phyloP scores from a whole-genome alignment of 2,888 invertebrate genomes.

The Sminthurides aquaticus region DNA sequence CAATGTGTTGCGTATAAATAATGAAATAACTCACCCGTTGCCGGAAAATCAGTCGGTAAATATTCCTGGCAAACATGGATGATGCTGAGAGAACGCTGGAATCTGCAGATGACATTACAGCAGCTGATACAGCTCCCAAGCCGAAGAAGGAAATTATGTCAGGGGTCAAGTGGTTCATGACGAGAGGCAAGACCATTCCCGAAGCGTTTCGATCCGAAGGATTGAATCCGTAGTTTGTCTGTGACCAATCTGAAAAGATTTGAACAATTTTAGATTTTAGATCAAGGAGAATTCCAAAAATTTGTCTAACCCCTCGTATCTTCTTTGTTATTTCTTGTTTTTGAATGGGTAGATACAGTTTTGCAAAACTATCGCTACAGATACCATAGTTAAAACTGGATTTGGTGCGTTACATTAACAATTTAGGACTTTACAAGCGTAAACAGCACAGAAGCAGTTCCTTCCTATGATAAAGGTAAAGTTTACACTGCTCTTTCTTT shows the following conservation, averaged over 20 bases:
- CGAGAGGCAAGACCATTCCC: conserved; percentile 59
- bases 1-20: no score
- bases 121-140: conserved; percentile 64
- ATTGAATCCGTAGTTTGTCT: conserved; percentile 46
- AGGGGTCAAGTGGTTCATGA: conserved; percentile 54
- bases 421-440: no score
- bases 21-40: conserved; percentile 55
- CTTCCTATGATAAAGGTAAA: no score
- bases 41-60: conserved; percentile 60
- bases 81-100: conserved; percentile 63
- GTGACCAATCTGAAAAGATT: conserved; percentile 48
- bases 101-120: conserved; percentile 70
- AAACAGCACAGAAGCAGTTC: no score
- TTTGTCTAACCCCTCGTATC: not conserved
- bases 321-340: not conserved
- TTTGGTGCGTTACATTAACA: no score
- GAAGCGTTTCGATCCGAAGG: conserved; percentile 48
- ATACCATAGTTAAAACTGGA: no score
- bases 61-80: conserved; percentile 65
- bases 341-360: no score
- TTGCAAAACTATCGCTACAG: no score
- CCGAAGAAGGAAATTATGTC: conserved; percentile 59
- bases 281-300: no score
- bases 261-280: not conserved
- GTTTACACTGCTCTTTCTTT: no score